Conservation (phyloP, 2,113 vertebrate genomes). For the Myanophis thanlyinensis region DNA sequence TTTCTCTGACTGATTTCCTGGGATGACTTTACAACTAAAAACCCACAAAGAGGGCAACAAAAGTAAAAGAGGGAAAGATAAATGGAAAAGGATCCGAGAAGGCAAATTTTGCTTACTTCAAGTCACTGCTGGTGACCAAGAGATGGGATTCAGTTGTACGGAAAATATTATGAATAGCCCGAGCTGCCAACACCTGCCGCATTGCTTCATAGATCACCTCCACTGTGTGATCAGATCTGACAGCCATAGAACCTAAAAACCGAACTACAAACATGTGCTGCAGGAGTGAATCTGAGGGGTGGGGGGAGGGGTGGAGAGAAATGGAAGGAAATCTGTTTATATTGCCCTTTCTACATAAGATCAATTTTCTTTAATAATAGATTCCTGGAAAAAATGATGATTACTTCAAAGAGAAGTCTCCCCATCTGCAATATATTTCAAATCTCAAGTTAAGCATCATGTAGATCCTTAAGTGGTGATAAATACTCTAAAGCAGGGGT, state of each 20-base stretch:
- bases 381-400: neutral
- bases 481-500: neutral
- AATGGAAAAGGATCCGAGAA: neutral
- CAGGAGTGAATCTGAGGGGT: conserved; percentile 83
- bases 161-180: conserved; percentile 98
- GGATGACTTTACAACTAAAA: neutral
- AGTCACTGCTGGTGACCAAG: conserved; percentile 87
- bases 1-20: neutral
- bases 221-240: conserved; percentile 77
- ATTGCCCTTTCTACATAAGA: neutral
- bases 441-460: neutral
- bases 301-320: conserved; percentile 27
- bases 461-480: neutral
- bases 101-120: conserved; percentile 73
- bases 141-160: conserved; percentile 91
- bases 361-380: too few relatives aligned
- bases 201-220: conserved; percentile 97
- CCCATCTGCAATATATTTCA: neutral
- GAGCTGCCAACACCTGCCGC: conserved; percentile 94
- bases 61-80: neutral
- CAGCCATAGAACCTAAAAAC: conserved; percentile 95
- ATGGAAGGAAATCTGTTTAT: neutral
- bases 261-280: conserved; percentile 94
- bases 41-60: neutral
- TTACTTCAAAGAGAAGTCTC: neutral